Conservation (phyloP, 2,888 invertebrate genomes). For the Imbricaverruca yamaguchii region DNA sequence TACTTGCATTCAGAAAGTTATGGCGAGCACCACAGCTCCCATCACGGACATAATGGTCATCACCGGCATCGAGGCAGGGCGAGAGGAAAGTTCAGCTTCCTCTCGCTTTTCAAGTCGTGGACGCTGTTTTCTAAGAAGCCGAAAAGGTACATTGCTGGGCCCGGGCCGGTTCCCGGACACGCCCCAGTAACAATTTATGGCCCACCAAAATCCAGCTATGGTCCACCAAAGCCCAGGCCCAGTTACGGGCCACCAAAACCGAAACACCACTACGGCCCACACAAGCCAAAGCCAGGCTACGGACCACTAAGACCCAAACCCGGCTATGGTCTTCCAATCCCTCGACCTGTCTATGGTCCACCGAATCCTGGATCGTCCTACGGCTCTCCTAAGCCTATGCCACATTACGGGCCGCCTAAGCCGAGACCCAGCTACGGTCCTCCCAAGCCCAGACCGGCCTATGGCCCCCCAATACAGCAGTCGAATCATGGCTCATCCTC, state of each 20-base stretch:
- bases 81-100: neutral
- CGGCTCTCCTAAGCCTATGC: neutral
- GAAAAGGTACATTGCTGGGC: neutral
- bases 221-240: neutral
- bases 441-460: neutral
- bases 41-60: neutral
- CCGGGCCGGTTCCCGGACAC: neutral
- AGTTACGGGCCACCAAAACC: neutral
- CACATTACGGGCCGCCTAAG: neutral
- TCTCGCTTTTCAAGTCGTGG: neutral
- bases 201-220: neutral
- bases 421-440: neutral
- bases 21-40: neutral
- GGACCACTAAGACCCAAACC: neutral
- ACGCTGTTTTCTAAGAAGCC: slow-evolving; percentile 8
- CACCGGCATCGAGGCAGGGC: neutral
- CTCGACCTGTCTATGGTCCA: neutral
- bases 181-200: neutral
- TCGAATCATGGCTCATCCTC: neutral
- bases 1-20: neutral
- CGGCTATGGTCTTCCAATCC: neutral
- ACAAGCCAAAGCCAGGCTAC: neutral
- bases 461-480: neutral
- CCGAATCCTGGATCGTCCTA: neutral
- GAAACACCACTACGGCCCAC: neutral